These are phyloP conservation scores for Silvanus unidentatus DNA, from an alignment of 2,888 invertebrate species.

Conservation along the genomic window DNA sequence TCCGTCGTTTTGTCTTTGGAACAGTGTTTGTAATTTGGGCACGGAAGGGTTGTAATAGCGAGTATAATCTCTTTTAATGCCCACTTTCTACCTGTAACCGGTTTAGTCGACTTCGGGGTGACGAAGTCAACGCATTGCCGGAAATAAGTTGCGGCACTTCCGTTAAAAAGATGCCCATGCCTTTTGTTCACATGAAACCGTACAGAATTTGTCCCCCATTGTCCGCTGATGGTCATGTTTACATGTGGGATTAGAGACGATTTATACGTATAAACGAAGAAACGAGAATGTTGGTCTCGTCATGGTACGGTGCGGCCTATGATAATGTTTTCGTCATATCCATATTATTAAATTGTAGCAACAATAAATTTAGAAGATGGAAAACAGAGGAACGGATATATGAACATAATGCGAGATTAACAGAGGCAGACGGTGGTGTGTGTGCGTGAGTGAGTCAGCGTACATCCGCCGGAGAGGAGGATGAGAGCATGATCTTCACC, in stretches of 20 bases:
- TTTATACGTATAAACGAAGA: too few species aligned
- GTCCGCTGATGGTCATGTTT: constrained; percentile 16
- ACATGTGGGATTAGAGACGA: constrained; percentile 13
- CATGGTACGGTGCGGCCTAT: too few species aligned
- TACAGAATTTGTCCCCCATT: constrained; percentile 19
- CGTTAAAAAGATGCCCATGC: constrained; percentile 14
- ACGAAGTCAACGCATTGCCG: constrained; percentile 28
- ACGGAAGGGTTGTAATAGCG: too few species aligned
- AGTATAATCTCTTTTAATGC: too few species aligned
- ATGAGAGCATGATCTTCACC: constrained; percentile 23
- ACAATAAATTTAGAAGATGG: too few species aligned
- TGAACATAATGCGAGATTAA: constrained; percentile 2
- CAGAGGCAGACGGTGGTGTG: constrained; percentile 9
- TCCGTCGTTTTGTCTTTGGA: too few species aligned
- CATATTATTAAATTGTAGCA: too few species aligned
- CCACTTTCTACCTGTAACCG: too few species aligned
- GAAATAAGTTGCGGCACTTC: constrained; percentile 32
- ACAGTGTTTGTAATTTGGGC: too few species aligned
- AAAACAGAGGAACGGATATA: too few species aligned
- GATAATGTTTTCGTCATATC: too few species aligned
- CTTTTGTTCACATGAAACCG: constrained; percentile 19
- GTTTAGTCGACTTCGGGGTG: constrained; percentile 14
- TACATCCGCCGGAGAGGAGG: constrained; percentile 24
- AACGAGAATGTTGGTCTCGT: too few species aligned
- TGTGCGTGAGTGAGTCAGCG: constrained; percentile 21